Evolutionary conservation across 2,113 vertebrate genomes (phyloP).

Genomic region (Zosterops lateralis): DNA sequence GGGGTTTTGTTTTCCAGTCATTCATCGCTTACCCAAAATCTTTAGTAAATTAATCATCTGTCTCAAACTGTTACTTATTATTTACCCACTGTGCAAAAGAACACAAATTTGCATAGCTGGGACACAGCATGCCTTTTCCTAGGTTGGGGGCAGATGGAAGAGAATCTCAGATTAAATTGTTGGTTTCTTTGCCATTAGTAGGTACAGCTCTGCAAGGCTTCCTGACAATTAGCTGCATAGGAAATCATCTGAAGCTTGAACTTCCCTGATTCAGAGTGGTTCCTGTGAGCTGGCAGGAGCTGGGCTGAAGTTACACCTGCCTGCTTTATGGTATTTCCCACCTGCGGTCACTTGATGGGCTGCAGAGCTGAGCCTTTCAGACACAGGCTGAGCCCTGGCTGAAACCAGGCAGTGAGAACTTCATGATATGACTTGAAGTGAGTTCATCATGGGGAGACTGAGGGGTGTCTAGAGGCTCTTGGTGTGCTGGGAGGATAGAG

Average conservation of each 20-base stretch:
- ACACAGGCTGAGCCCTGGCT: background rate
- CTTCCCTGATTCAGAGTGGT: background rate
- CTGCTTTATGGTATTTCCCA: background rate
- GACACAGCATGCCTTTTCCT: background rate
- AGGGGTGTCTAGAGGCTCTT: background rate
- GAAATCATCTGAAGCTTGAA: background rate
- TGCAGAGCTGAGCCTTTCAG: background rate
- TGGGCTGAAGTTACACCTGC: background rate
- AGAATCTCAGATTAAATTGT: background rate
- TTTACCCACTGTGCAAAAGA: background rate
- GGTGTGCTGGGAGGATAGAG: background rate
- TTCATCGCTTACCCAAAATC: background rate
- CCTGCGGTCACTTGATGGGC: background rate
- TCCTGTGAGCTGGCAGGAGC: background rate
- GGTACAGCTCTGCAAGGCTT: background rate
- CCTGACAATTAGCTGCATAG: background rate
- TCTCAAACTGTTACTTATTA: background rate
- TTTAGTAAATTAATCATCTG: background rate
- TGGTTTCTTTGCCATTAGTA: background rate
- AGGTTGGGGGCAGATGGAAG: background rate
- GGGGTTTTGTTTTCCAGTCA: background rate
- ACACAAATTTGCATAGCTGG: background rate
- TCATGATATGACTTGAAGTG: background rate
- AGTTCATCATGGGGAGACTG: fast-evolving
- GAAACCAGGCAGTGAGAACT: background rate